Percentiles rank a stretch among this genome's conserved stretches.
phyloP scores from a whole-genome alignment of 2,797 vertebrate genomes.

The Cuculus canorus region DNA sequence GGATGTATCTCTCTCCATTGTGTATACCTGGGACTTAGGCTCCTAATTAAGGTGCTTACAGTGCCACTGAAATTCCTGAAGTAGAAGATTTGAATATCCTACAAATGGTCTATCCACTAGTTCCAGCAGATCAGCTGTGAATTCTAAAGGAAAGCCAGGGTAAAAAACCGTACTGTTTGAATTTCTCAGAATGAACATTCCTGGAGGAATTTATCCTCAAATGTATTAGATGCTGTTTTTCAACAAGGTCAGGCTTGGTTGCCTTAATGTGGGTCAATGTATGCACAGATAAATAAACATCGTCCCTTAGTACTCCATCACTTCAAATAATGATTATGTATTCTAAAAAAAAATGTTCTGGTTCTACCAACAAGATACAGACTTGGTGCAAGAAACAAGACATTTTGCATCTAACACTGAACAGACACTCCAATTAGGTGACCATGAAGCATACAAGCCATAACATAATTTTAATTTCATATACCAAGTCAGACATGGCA shows the following conservation, averaged over 20 bases:
- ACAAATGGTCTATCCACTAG: background rate
- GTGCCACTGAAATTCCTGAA: background rate
- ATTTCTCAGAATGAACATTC: background rate
- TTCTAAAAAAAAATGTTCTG: fast-evolving
- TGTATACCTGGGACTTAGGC: background rate
- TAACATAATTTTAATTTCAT: background rate
- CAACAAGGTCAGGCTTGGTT: background rate
- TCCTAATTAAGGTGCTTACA: background rate
- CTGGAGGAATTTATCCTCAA: background rate
- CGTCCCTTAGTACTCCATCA: background rate
- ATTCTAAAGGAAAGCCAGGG: background rate
- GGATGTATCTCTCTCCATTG: background rate
- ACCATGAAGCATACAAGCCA: background rate
- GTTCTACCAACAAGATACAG: background rate
- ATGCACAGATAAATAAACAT: background rate
- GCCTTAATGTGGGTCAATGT: background rate
- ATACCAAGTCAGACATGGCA: background rate
- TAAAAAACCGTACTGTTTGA: background rate
- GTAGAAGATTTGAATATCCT: background rate
- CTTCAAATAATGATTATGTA: background rate
- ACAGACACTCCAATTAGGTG: background rate
- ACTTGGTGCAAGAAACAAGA: background rate
- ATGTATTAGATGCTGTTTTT: background rate
- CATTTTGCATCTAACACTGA: background rate
- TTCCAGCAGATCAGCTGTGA: background rate